Base-by-base conservation (phyloP, 2,888 invertebrate species). In the Heliothis peltigera region DNA sequence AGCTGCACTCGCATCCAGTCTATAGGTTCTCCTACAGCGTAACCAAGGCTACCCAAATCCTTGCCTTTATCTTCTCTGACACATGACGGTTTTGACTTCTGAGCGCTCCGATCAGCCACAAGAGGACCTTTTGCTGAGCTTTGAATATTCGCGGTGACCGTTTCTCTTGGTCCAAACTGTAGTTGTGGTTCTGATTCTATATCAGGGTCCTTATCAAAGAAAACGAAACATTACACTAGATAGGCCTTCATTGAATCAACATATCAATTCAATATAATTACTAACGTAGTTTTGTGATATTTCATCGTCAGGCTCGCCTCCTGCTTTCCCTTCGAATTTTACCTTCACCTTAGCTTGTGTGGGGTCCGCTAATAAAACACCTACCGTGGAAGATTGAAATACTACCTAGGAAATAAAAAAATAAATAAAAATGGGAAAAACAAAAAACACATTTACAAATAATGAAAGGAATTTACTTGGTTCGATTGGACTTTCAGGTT, bases 401-500 rank as follows among this genome's bases (percentile, higher is more conserved):
- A 96, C 96, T 46, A 97, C 96, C 97, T 97, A 81, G 25, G 86
- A 87, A 64, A 53, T 51, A 4, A 35, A 61, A 59, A 12, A 4
- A 43, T 48, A 48, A 48, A 28, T n/a, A 18, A 46, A 49, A 18
- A 49, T 21, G 18, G 17, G 22, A 22, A 22, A 22, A 52, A n/a
- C n/a, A n/a, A 46, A 32, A 17, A 0, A 10, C 3, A 53, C 10
- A 39, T 47, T 22, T 8, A 48, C 43, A 47, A 58, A 17, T 5
- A 54, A 6, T 19, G 8, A 32, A 44, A 53, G 1, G 44, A 5
- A 70, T 69, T 79, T 88, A 96, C 97, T 95, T 97, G 97, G 88
- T 96, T 96, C 1, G 97, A 96, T 62, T 96, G 94, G 65, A 97
- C 96, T 93, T 97, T 97, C 57, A 97, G 90, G 86, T 97, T 96